Conservation (phyloP, 2,888 invertebrate species). For the Parelbella ahira region DNA sequence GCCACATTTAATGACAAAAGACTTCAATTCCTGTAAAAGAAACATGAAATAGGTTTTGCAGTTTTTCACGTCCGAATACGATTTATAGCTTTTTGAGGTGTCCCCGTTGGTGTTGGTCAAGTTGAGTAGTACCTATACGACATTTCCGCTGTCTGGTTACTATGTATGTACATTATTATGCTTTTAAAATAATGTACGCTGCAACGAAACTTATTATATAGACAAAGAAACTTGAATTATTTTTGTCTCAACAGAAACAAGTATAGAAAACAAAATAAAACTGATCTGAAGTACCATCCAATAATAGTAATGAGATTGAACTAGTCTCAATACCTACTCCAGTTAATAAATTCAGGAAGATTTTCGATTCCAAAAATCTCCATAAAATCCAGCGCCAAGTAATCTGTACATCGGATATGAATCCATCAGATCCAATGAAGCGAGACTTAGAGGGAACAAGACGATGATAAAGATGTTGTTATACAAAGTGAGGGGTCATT, state of each 20-base stretch:
- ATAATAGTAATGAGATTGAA: too few relatives aligned
- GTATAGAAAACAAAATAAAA: too few relatives aligned
- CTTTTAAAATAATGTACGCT: too few relatives aligned
- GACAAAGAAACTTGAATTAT: too few relatives aligned
- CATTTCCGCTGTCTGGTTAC: slow-evolving; percentile 3
- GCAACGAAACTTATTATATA: too few relatives aligned
- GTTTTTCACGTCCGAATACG: slow-evolving; percentile 13
- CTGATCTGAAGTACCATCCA: too few relatives aligned
- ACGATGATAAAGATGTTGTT: slow-evolving; percentile 50
- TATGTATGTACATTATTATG: too few relatives aligned
- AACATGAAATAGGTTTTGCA: too few relatives aligned
- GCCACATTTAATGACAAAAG: too few relatives aligned
- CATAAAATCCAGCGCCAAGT: slow-evolving; percentile 13
- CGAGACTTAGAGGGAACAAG: slow-evolving; percentile 36
- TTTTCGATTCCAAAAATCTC: slow-evolving; percentile 3
- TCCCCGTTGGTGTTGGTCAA: slow-evolving; percentile 11
- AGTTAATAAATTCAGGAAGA: slow-evolving; percentile 6
- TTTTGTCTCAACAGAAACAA: too few relatives aligned
- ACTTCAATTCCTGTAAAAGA: too few relatives aligned
- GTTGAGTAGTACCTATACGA: slow-evolving; percentile 10
- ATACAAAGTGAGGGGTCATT: slow-evolving; percentile 48
- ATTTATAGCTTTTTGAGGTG: slow-evolving; percentile 22
- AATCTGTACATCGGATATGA: slow-evolving; percentile 19
- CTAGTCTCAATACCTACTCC: too few relatives aligned
- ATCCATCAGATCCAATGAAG: slow-evolving; percentile 41